Conservation (phyloP, 2,113 vertebrate species). For the Formicarius rufipectus region DNA sequence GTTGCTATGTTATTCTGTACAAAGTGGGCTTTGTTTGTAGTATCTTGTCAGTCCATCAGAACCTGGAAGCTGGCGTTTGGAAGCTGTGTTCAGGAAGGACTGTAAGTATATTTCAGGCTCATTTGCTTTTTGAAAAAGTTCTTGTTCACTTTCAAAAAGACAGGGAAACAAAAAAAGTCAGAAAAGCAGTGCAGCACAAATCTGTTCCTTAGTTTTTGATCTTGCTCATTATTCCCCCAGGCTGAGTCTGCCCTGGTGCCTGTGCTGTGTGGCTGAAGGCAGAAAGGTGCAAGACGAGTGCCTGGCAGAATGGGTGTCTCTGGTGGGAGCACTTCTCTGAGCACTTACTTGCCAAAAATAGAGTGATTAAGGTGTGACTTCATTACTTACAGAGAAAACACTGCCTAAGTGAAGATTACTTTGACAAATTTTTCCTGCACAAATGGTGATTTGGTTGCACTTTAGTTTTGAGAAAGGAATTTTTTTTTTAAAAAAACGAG, state of each 20-base stretch:
- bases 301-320: not conserved
- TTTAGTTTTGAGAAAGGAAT: not conserved
- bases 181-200: not conserved
- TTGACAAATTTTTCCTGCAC: not conserved
- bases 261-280: not conserved
- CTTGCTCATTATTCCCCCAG: not conserved
- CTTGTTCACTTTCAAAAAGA: not conserved
- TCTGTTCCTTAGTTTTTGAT: not conserved
- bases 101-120: not conserved
- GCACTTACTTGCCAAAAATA: not conserved
- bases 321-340: not conserved
- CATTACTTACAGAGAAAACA: not conserved
- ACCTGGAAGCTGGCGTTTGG: not conserved
- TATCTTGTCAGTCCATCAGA: not conserved
- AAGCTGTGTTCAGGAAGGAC: not conserved
- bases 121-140: not conserved
- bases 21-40: not conserved
- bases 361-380: not conserved
- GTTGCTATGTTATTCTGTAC: not conserved
- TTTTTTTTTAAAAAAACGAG: not conserved
- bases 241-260: not conserved
- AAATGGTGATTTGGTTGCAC: rapidly evolving
- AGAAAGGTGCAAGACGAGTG: not conserved
- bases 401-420: not conserved
- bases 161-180: not conserved